Percentiles rank a stretch among this genome's conserved stretches.
Conservation (phyloP, 2,888 invertebrate species). For the Hesperia comma region DNA sequence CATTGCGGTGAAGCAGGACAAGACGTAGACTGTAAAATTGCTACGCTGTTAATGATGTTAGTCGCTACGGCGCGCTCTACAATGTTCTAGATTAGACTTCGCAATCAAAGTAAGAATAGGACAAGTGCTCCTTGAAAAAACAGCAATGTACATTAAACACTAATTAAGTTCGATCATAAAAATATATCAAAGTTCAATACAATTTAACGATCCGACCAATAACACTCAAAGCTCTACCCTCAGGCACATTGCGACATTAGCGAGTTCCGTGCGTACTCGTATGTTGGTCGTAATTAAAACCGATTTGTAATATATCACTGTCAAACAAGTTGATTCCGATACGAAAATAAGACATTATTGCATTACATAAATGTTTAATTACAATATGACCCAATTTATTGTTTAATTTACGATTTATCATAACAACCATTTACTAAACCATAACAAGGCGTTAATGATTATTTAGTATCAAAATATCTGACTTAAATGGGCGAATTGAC, state of each 20-base stretch:
- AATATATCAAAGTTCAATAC: background rate
- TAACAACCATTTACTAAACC: background rate
- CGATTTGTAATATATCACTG: constrained; percentile 3
- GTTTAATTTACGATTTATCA: background rate
- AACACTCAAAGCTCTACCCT: background rate
- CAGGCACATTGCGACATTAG: background rate
- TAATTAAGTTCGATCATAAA: too few relatives aligned
- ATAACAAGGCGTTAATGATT: background rate
- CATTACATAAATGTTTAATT: background rate
- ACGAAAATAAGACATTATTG: background rate
- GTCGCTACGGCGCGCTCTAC: too few relatives aligned
- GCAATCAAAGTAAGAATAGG: too few relatives aligned
- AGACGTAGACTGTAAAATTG: background rate
- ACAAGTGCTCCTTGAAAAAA: too few relatives aligned
- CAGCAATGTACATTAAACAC: too few relatives aligned
- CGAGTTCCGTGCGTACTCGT: background rate
- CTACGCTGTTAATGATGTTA: too few relatives aligned
- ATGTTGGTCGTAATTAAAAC: background rate
- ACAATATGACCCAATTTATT: background rate
- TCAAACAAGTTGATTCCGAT: background rate
- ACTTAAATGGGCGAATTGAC: constrained; percentile 3
- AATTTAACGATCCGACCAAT: background rate
- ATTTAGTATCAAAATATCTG: constrained; percentile 1
- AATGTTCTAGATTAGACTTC: too few relatives aligned
- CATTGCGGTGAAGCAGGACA: constrained; percentile 1